Conservation (phyloP, 2,797 vertebrate species). For the Scleropages formosus region DNA sequence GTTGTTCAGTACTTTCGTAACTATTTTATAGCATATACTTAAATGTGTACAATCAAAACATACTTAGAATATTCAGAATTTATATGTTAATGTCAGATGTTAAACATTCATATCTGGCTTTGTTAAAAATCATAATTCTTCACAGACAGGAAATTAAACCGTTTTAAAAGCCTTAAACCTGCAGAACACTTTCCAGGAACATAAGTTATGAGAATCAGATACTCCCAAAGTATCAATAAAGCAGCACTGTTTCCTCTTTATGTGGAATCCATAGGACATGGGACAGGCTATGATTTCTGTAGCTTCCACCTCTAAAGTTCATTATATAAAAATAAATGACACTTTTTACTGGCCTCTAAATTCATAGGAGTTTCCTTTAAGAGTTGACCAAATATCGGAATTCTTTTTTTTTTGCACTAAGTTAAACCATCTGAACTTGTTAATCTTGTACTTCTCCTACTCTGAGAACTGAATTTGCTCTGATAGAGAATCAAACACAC, state of each 20-base stretch:
- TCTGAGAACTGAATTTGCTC: slow-evolving; percentile 68
- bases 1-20: too few relatives aligned
- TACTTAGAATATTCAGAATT: too few relatives aligned
- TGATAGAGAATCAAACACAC: slow-evolving; percentile 63
- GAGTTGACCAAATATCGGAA: slow-evolving; percentile 69
- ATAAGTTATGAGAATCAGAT: background rate
- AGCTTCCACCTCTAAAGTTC: slow-evolving; percentile 33
- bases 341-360: slow-evolving; percentile 56
- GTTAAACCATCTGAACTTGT: slow-evolving; percentile 69
- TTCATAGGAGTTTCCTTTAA: slow-evolving; percentile 70
- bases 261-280: slow-evolving; percentile 18
- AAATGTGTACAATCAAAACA: too few relatives aligned
- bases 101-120: background rate
- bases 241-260: slow-evolving; percentile 23
- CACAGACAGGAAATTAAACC: background rate
- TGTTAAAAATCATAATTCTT: background rate
- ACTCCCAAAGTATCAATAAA: slow-evolving; percentile 25
- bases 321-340: slow-evolving; percentile 36
- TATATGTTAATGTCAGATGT: too few relatives aligned
- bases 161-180: too few relatives aligned
- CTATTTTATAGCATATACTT: too few relatives aligned
- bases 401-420: slow-evolving; percentile 62
- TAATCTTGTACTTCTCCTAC: slow-evolving; percentile 63
- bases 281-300: slow-evolving; percentile 32
- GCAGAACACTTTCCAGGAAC: too few relatives aligned